Conservation (phyloP, 2,888 invertebrate genomes). For the Sinhomidia bicolor region DNA sequence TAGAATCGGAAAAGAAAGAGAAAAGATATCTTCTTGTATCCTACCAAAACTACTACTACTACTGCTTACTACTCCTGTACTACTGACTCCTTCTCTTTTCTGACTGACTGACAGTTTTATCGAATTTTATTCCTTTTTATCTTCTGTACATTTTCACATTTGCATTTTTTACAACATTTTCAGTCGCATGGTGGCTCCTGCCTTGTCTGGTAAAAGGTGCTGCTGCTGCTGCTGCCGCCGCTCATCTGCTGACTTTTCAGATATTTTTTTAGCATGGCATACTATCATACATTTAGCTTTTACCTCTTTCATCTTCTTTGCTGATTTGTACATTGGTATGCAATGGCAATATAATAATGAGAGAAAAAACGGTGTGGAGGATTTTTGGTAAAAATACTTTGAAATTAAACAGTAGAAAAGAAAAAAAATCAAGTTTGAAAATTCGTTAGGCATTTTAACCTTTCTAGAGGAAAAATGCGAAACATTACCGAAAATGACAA, state of each 20-base stretch:
- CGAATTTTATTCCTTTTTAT: slow-evolving; percentile 47
- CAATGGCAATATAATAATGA: background rate
- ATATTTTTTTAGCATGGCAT: too few relatives aligned
- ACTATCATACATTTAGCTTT: too few relatives aligned
- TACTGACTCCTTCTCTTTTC: slow-evolving; percentile 8
- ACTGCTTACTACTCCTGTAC: background rate
- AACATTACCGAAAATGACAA: slow-evolving; percentile 14
- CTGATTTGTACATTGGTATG: background rate
- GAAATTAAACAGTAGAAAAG: background rate
- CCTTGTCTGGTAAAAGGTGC: background rate
- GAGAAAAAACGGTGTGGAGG: too few relatives aligned
- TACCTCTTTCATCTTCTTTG: background rate
- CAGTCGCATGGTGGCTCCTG: background rate
- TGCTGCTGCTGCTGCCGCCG: background rate
- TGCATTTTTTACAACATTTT: slow-evolving; percentile 57
- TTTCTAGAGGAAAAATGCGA: slow-evolving; percentile 28
- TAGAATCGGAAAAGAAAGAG: background rate
- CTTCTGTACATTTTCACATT: slow-evolving; percentile 8
- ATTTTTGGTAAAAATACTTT: slow-evolving; percentile 17
- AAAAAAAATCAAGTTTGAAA: background rate
- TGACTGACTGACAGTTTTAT: slow-evolving; percentile 65
- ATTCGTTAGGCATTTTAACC: slow-evolving; percentile 53
- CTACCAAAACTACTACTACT: background rate
- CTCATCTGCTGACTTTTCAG: too few relatives aligned
- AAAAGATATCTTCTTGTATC: background rate